phyloP scores from a whole-genome alignment of 2,888 invertebrate species.

The Hydriomena furcata region DNA sequence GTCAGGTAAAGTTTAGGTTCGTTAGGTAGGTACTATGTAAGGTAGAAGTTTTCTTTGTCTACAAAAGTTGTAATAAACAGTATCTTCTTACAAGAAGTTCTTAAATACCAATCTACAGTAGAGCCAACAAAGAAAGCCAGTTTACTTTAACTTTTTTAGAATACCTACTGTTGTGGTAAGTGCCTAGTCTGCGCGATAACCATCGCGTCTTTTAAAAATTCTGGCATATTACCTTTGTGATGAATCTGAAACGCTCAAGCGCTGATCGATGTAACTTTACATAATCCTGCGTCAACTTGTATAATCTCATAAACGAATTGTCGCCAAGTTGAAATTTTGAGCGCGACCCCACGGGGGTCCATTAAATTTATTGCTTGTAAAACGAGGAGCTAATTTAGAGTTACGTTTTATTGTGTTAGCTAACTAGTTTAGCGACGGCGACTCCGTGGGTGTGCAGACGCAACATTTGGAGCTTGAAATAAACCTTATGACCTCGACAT shows the following conservation, averaged over 20 bases:
- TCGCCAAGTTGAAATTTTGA: conserved; percentile 71
- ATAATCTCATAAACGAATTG: conserved; percentile 65
- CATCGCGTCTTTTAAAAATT: too few relatives aligned
- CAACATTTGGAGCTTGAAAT: conserved; percentile 27
- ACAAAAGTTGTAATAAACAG: too few relatives aligned
- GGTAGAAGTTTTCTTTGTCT: too few relatives aligned
- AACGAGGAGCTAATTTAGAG: conserved; percentile 81
- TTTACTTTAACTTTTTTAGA: too few relatives aligned
- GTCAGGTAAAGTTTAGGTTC: too few relatives aligned
- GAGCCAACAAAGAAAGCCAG: too few relatives aligned
- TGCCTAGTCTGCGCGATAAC: too few relatives aligned
- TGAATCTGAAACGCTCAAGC: conserved; percentile 7
- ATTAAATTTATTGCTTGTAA: conserved; percentile 82
- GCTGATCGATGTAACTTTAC: conserved; percentile 38
- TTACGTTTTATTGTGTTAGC: conserved; percentile 80
- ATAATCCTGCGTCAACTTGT: conserved; percentile 41
- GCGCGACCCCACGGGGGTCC: conserved; percentile 65
- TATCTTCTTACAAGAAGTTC: too few relatives aligned
- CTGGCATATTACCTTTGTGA: too few relatives aligned
- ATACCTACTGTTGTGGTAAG: too few relatives aligned
- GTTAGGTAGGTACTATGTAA: too few relatives aligned
- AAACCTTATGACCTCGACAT: conserved; percentile 31
- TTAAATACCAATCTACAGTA: too few relatives aligned
- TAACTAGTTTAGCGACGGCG: conserved; percentile 71
- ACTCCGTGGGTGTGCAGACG: conserved; percentile 61